phyloP scores from a whole-genome alignment of 1,140 invertebrate species.

The Bombus pascuorum region DNA sequence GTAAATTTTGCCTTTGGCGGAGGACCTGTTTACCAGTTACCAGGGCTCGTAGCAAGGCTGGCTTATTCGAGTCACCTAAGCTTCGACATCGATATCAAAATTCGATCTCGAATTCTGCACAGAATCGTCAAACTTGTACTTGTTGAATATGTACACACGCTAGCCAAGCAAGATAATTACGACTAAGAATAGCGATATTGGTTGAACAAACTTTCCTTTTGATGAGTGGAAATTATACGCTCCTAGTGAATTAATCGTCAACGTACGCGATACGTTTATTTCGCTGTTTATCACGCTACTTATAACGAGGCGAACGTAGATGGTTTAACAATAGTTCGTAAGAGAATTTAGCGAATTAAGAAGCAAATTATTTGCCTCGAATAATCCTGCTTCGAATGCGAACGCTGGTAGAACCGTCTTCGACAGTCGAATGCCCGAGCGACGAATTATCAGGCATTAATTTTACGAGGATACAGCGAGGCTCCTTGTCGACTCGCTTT shows the following conservation, averaged over 20 bases:
- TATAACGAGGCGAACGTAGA: neutral
- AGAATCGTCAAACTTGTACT: neutral
- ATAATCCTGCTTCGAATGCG: too few relatives aligned
- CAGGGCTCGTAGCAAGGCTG: neutral
- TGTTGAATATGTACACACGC: too few relatives aligned
- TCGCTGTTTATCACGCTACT: too few relatives aligned
- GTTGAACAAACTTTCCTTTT: too few relatives aligned
- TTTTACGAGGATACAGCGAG: neutral
- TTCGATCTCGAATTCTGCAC: neutral
- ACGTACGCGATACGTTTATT: neutral
- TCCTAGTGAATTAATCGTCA: neutral
- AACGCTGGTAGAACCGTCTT: too few relatives aligned
- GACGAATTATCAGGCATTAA: neutral
- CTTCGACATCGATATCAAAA: neutral
- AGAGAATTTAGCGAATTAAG: too few relatives aligned
- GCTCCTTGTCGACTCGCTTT: neutral
- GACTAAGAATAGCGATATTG: too few relatives aligned
- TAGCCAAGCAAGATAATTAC: too few relatives aligned
- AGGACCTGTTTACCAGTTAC: neutral
- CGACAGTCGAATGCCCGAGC: too few relatives aligned
- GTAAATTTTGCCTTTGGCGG: slow-evolving; percentile 25
- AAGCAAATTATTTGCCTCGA: too few relatives aligned
- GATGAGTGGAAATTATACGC: neutral
- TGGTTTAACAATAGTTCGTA: neutral
- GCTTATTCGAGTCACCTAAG: neutral